Percentiles rank a stretch among this genome's conserved stretches.
Evolutionary conservation across 2,113 vertebrate genomes (phyloP).

Genomic region (Carettochelys insculpta): DNA sequence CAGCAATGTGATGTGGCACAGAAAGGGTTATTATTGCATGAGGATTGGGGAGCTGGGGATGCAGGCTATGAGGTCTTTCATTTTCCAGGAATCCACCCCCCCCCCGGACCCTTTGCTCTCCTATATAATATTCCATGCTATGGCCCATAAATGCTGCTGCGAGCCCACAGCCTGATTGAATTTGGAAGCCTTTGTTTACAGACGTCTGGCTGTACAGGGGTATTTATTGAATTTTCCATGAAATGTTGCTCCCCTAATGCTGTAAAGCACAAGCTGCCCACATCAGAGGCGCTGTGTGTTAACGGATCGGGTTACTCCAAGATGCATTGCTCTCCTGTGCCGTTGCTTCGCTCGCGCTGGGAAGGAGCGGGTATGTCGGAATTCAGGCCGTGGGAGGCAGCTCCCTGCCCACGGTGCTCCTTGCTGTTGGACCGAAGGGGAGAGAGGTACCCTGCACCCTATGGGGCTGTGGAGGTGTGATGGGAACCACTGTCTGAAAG

Average conservation of each 20-base stretch:
- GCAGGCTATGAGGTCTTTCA: slow-evolving; percentile 59
- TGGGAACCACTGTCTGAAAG: neutral
- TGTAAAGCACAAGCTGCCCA: slow-evolving; percentile 86
- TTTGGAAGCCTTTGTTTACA: slow-evolving; percentile 90
- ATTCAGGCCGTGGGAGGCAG: rapidly evolving
- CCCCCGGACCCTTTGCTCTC: slow-evolving; percentile 74
- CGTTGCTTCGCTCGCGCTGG: slow-evolving; percentile 27
- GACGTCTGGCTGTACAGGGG: slow-evolving; percentile 88
- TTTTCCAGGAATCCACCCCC: slow-evolving; percentile 78
- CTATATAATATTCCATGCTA: slow-evolving; percentile 84
- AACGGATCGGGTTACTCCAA: slow-evolving; percentile 80
- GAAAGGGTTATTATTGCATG: slow-evolving; percentile 9
- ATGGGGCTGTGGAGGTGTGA: neutral
- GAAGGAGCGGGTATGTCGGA: slow-evolving; percentile 18
- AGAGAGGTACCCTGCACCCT: neutral
- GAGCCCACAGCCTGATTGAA: slow-evolving; percentile 86
- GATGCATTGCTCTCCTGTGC: slow-evolving; percentile 71
- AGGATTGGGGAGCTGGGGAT: neutral
- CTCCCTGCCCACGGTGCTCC: neutral
- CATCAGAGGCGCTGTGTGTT: slow-evolving; percentile 82
- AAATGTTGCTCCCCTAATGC: slow-evolving; percentile 90
- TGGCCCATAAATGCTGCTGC: slow-evolving; percentile 83
- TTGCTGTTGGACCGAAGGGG: neutral
- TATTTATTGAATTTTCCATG: slow-evolving; percentile 91
- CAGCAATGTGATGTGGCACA: neutral